Evolutionary conservation across 2,888 invertebrate genomes (phyloP), one percentile per base, ranked within the genome.

Genomic region (Spicauda simplicius): DNA sequence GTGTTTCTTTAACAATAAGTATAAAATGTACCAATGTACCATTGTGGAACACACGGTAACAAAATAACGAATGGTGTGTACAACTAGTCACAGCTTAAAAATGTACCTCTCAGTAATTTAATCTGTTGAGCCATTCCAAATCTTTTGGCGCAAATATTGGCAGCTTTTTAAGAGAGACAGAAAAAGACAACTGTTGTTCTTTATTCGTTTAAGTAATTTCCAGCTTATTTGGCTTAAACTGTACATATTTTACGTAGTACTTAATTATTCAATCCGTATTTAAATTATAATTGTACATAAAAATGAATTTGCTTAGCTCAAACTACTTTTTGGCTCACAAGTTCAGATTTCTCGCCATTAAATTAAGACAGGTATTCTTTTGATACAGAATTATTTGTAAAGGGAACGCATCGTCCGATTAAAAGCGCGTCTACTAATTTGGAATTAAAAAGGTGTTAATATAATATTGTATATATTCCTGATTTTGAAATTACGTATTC

Each of bases 1-100:
- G 91, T 91, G 90, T 91, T 91, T 85, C 83, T 89, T 89, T 90
- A 86, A 86, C 83, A 78, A 33, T 89, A 88, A 90, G 90, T 78
- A 72, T 76, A 76, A 69, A 67, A 4, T 25, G 25, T 25, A 25
- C 25, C 25, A 25, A 4, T 69, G 69, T 72, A 71, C 70, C 67
- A 69, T 69, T 69, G 68, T 79, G 79, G 80, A 81, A 80, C 84
- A 85, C 83, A 83, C 82, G 77, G 83, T 82, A 81, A 80, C 80
- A 84, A 85, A 80, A 80, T 80, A 83, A 84, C 82, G 81, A 79
- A 80, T 77, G 80, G 87, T 90, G 91, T 91, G 89, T 83, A 71
- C 79, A 80, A 88, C 92, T 92, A 92, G 92, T 92, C 92, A 91
- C 88, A 86, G 84, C 85, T 87, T 54, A 81, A 84, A 80, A 77